Evolutionary conservation across 2,113 vertebrate species (phyloP).

Genomic region (Anoplopoma fimbria): DNA sequence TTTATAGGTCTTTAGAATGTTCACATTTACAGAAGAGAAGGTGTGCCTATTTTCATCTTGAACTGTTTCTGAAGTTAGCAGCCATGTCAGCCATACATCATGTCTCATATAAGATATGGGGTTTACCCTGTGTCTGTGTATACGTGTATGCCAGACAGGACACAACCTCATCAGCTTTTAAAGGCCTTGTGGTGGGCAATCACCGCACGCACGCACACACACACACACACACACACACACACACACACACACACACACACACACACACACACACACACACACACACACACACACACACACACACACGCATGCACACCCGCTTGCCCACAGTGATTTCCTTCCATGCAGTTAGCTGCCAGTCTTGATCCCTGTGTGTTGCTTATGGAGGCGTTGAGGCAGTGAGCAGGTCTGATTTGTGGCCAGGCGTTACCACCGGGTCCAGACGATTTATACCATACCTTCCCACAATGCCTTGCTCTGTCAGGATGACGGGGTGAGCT

Average conservation of each 20-base stretch:
- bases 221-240: too few relatives aligned
- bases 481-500: conserved; percentile 20
- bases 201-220: background rate
- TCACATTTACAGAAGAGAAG: background rate
- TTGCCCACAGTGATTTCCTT: background rate
- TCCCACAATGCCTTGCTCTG: conserved; percentile 63
- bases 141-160: background rate
- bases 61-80: background rate
- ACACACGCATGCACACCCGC: background rate
- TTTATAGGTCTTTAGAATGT: background rate
- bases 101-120: background rate
- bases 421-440: conserved; percentile 15
- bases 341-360: conserved; percentile 30
- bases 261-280: background rate
- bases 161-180: conserved; percentile 27
- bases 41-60: background rate
- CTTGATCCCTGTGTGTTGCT: conserved; percentile 48
- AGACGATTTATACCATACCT: conserved; percentile 47
- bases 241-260: too few relatives aligned
- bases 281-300: too few relatives aligned
- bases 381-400: conserved; percentile 21
- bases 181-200: conserved; percentile 33
- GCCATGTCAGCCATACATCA: background rate
- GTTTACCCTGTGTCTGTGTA: conserved; percentile 1
- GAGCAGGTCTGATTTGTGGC: conserved; percentile 66